Percentiles rank a stretch among this genome's conserved stretches.
Evolutionary conservation across 2,888 invertebrate genomes (phyloP).

Genomic region (Coenonympha arcania): DNA sequence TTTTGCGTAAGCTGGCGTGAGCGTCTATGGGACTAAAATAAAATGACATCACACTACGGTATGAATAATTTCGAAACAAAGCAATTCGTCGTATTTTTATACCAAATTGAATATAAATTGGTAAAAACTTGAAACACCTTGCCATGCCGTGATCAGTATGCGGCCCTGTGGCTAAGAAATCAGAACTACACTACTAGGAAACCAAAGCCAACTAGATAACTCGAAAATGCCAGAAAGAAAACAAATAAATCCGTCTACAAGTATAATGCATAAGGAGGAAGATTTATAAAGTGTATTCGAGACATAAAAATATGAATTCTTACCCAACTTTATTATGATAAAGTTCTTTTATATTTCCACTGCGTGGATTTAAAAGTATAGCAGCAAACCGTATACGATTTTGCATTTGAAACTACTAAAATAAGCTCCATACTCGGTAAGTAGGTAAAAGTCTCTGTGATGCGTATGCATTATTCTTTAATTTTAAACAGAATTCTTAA

Average conservation of each 20-base stretch:
- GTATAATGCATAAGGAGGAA: slow-evolving; percentile 18
- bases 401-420: slow-evolving; percentile 2
- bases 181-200: not conserved
- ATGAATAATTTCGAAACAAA: too few relatives aligned
- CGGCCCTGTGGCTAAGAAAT: not conserved
- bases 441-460: not conserved
- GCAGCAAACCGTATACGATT: not conserved
- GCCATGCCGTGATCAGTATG: too few relatives aligned
- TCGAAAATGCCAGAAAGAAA: slow-evolving; percentile 10
- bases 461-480: not conserved
- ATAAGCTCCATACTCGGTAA: not conserved
- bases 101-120: too few relatives aligned
- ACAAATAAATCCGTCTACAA: slow-evolving; percentile 20
- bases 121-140: too few relatives aligned
- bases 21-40: too few relatives aligned
- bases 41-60: too few relatives aligned
- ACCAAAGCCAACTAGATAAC: not conserved
- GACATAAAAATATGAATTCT: slow-evolving; percentile 22
- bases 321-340: slow-evolving; percentile 14
- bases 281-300: slow-evolving; percentile 15
- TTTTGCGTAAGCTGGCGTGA: too few relatives aligned
- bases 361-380: slow-evolving; percentile 11
- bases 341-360: slow-evolving; percentile 11
- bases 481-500: not conserved
- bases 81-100: too few relatives aligned